Evolutionary conservation across 1,140 invertebrate species (phyloP), one percentile per base, ranked within the genome.

Genomic region (Maconellicoccus hirsutus): DNA sequence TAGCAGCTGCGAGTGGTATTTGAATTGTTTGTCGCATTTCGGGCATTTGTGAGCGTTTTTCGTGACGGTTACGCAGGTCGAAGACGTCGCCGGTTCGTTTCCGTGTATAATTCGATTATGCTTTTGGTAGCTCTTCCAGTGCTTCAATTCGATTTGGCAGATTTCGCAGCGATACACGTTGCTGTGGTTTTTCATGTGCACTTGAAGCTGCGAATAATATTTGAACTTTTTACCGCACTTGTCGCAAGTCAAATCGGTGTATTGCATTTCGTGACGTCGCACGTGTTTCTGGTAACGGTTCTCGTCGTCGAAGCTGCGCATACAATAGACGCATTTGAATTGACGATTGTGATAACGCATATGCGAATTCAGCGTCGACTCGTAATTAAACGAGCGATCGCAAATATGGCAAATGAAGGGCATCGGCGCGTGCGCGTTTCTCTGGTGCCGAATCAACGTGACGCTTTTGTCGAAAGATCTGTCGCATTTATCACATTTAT

Each of bases 401-500:
- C 86, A 87, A 27, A 84, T 78, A 66, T 77, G 75, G 75, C 81
- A 82, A 7, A 75, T 73, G 72, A 77, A 78, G 6, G 78, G 80
- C 33, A 78, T 77, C 19, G 77, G 76, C 63, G 79, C 78, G 6
- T 77, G 78, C 73, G 81, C 81, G 29, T 77, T 79, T 33, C 73
- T 59, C 1, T 75, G 70, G 70, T 78, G 77, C 66, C 75, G 75
- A 26, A 75, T 74, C 0, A 78, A 61, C 39, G 75, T 72, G 69
- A 75, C 76, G 23, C 70, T 70, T 26, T 71, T 73, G 42, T 72
- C 74, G 26, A 76, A 76, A n/a, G 72, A 73, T 70, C 75, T 75
- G 7, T 69, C 71, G 63, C 85, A 86, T 22, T 83, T 78, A 1
- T 79, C 75, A 75, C 86, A 86, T 21, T 78, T 77, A 75, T 84